Base-by-base conservation (phyloP, 1,140 invertebrate genomes). In the Sitodiplosis mosellana region DNA sequence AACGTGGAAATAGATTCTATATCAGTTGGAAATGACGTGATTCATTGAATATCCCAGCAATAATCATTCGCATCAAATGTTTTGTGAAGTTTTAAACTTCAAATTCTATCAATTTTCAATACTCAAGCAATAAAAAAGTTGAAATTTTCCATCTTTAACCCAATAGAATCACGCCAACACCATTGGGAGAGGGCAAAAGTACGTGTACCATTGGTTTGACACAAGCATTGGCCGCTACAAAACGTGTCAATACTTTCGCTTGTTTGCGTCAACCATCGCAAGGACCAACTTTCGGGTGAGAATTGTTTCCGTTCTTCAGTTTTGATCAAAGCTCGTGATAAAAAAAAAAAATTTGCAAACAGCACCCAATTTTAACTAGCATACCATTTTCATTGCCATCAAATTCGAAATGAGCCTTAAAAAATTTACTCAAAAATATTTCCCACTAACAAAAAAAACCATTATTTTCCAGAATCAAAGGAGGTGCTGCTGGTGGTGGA, bases 201-300 rank as follows among this genome's bases (percentile, higher is more conserved):
- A 99, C 96, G 0, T 98, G 94, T 0, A 79, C 87, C 0, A 75
- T 99, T 54, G 96, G 96, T 33, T 66, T 99, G 45, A 81, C 81
- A 10, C 96, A 99, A 68, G 92, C 93, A 8, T 67, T 99, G 10
- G 78, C 81, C 2, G 85, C 84, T 4, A 86, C 93, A 56, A 75
- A 80, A 50, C 74, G 77, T 4, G 82, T 76, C 54, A 97, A 98
- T 69, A 77, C 87, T 0, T 83, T 99, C 63, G 94, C 87, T 6
- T 95, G 88, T 59, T 77, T 99, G 44, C 74, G 96, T n/a, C 96
- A 99, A 63, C 95, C 96, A 0, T 95, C 91, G 33, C 93, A 97
- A 67, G 95, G 95, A 19, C 95, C 95, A 1, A 99, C 92, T 2
- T 99, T 99, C 69, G 95, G 95, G 27, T 27, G 27, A 27, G 27